A percentile compares a stretch with the other conserved stretches of the same genome.
These are phyloP conservation scores for Onychorhynchus coronatus DNA, from an alignment of 2,113 vertebrate species.

Conservation along the genomic window DNA sequence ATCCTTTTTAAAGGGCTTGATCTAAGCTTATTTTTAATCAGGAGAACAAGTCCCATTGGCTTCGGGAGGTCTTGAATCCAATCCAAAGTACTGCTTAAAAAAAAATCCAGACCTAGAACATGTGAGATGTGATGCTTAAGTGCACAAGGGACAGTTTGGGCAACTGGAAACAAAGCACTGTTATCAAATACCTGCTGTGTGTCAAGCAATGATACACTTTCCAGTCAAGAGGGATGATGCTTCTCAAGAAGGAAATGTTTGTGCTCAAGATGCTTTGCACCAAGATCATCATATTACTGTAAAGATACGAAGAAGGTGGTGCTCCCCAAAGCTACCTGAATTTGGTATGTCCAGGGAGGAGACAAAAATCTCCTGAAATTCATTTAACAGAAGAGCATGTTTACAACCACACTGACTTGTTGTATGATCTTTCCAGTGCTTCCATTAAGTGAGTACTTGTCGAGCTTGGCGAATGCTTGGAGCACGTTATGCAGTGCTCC, in stretches of 20 bases:
- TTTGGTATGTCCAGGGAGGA: not conserved
- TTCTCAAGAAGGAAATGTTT: not conserved
- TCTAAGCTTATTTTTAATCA: not conserved
- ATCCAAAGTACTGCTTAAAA: not conserved
- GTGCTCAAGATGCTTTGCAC: not conserved
- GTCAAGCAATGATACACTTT: not conserved
- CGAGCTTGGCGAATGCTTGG: not conserved
- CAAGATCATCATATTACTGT: not conserved
- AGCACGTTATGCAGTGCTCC: fast-evolving
- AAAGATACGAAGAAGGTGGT: not conserved
- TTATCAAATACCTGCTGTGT: not conserved
- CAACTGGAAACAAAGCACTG: not conserved
- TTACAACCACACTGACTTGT: not conserved
- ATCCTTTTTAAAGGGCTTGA: not conserved
- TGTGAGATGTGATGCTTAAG: not conserved
- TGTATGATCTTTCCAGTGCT: not conserved
- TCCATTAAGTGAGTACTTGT: not conserved
- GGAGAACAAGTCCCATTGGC: not conserved
- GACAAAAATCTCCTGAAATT: not conserved
- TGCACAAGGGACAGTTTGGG: not conserved
- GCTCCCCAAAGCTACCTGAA: not conserved
- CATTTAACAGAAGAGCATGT: not conserved
- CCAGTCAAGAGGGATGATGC: not conserved
- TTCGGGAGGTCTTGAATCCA: not conserved
- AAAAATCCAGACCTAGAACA: not conserved